Base-by-base conservation (phyloP, 2,888 invertebrate species). In the Cephonodes hylas region DNA sequence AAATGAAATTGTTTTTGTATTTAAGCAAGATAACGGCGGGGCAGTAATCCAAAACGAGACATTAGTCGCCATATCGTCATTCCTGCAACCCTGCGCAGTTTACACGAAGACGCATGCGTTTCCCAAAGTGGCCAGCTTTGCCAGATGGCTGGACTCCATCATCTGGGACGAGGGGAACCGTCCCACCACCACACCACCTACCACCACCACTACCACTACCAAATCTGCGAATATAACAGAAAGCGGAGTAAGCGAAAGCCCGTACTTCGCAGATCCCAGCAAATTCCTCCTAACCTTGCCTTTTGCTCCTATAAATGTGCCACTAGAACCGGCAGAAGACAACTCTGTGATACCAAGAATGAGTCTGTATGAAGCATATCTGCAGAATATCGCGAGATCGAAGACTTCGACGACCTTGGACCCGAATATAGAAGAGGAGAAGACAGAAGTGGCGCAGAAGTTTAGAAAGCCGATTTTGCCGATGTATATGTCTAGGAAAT, bases 11-110 rank as follows among this genome's bases (percentile, higher is more conserved):
- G 7, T 15, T 46, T 31, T 60, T 65, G 1, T 27, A 0, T 84
- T 79, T 3, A 83, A 92, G 91, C 86, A 76, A 76, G 91, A 92
- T 81, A 86, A 91, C 65, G 91, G 91, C 0, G 91, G 91, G 0
- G 88, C 91, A 1, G 85, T 91, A 0, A 78, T 91, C 34, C 91
- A 92, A 56, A 91, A 91, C 80, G 83, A 86, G 70, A 90, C 88
- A 0, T 74, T 92, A 0, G 70, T 92, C 10, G 91, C 79, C 0
- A 68, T 92, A 18, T 75, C 91, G 0, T 76, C 83, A 0, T 91
- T 88, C 73, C 70, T 84, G 45, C 87, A 89, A 74, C 72, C 83
- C 1, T 92, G 91, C 66, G 91, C 90, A 0, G 70, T 86, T 1
- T 92, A 91, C 75, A 82, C 85, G 3, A 83, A 86, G 62, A 81